These are phyloP conservation scores for Pachyrhynchus sulphureomaculatus DNA, from an alignment of 1,140 invertebrate species.

Conservation along the genomic window DNA sequence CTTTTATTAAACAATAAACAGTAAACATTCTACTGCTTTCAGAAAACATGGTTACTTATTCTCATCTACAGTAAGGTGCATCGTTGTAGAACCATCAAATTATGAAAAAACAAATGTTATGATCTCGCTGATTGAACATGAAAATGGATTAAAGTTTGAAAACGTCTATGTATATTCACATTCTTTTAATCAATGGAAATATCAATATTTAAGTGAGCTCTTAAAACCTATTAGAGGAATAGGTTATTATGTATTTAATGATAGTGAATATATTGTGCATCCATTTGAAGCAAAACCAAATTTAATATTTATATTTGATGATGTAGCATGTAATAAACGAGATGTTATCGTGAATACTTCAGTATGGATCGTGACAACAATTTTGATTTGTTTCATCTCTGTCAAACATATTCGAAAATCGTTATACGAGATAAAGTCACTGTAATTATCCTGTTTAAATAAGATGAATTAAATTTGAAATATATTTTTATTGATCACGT, in stretches of 20 bases:
- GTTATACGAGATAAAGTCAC: constrained; percentile 35
- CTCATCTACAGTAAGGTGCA: constrained; percentile 30
- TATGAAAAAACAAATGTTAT: constrained; percentile 43
- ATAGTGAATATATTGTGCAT: constrained; percentile 39
- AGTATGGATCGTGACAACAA: constrained; percentile 34
- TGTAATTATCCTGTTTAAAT: no score
- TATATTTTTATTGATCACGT: no score
- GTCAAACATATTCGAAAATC: constrained; percentile 50
- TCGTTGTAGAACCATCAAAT: constrained; percentile 36
- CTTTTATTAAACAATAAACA: no score
- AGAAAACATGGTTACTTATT: constrained; percentile 22
- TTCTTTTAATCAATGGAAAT: constrained; percentile 45
- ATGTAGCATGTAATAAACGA: constrained; percentile 43
- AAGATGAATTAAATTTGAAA: no score
- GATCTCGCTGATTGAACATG: constrained; percentile 32
- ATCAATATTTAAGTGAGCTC: constrained; percentile 39
- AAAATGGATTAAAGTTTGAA: constrained; percentile 47
- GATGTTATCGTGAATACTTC: constrained; percentile 45
- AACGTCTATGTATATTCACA: constrained; percentile 51
- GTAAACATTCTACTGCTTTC: no score
- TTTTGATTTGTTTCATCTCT: constrained; percentile 44
- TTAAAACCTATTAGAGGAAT: constrained; percentile 37
- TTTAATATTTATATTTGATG: constrained; percentile 49
- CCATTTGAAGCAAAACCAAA: constrained; percentile 38
- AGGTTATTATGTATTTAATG: constrained; percentile 37